Percentiles rank a stretch among this genome's conserved stretches.
Evolutionary conservation across 2,888 invertebrate species (phyloP).

Genomic region (Netelia inedita): DNA sequence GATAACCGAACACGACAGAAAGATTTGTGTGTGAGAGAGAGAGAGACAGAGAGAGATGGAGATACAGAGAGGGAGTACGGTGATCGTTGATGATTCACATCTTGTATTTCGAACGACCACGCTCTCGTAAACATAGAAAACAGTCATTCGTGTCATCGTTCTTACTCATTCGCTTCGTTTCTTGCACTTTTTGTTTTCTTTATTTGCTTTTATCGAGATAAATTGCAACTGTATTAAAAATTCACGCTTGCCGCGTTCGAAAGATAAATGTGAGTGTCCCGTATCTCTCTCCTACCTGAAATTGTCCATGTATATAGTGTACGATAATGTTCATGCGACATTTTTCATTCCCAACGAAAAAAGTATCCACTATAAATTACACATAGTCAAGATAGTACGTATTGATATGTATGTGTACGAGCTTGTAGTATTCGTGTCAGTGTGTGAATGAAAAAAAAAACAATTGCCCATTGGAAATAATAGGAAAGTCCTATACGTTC

Average conservation of each 20-base stretch:
- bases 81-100: conserved; percentile 49
- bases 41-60: too few relatives aligned
- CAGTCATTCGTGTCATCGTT: not conserved
- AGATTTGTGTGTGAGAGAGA: not conserved
- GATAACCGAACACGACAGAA: conserved; percentile 8
- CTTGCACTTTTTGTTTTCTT: not conserved
- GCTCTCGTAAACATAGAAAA: not conserved
- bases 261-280: conserved; percentile 33
- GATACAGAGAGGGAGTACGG: conserved; percentile 10
- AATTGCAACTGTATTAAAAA: not conserved
- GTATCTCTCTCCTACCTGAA: not conserved
- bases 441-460: conserved; percentile 13
- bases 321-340: conserved; percentile 22
- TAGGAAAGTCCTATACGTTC: conserved; percentile 1
- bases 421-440: conserved; percentile 2
- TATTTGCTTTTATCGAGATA: not conserved
- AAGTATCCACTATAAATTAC: not conserved
- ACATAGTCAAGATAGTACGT: not conserved
- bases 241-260: not conserved
- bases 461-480: conserved; percentile 22
- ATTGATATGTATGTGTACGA: conserved; percentile 14
- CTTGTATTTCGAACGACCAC: conserved; percentile 25
- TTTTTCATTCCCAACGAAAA: not conserved
- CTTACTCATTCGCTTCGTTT: conserved; percentile 3
- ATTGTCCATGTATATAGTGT: not conserved